These are phyloP conservation scores for Tromatobia lineatoria DNA, from an alignment of 2,888 invertebrate species.

Conservation along the genomic window DNA sequence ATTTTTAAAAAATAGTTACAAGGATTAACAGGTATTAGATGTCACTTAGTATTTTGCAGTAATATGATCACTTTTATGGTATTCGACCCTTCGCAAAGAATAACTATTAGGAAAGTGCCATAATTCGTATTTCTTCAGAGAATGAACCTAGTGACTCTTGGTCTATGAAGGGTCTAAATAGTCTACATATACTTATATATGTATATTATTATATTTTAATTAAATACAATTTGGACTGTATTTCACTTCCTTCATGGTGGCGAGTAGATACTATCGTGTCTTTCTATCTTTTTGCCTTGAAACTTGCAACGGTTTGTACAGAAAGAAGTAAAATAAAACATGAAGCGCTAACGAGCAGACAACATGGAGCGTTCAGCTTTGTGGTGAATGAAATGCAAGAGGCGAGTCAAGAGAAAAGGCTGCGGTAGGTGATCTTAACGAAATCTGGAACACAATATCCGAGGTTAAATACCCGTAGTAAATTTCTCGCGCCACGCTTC, in stretches of 20 bases:
- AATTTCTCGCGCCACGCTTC: slow-evolving; percentile 32
- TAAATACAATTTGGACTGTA: too few species aligned
- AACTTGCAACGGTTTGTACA: background rate
- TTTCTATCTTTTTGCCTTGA: background rate
- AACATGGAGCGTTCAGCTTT: slow-evolving; percentile 7
- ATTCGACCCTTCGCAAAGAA: too few species aligned
- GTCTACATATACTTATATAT: too few species aligned
- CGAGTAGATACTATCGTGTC: background rate
- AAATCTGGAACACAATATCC: slow-evolving; percentile 54
- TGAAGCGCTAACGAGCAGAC: slow-evolving; percentile 8
- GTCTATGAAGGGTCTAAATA: too few species aligned
- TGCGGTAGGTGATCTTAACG: slow-evolving; percentile 26
- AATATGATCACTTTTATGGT: too few species aligned
- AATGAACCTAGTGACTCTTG: too few species aligned
- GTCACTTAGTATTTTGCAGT: too few species aligned
- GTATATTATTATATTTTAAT: too few species aligned
- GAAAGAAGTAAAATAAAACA: slow-evolving; percentile 20
- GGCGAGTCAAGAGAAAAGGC: background rate
- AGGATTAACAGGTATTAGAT: too few species aligned
- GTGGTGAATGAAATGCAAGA: slow-evolving; percentile 14
- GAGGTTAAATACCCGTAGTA: slow-evolving; percentile 43
- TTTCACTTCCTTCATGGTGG: background rate
- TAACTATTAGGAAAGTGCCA: too few species aligned
- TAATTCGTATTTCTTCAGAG: too few species aligned
- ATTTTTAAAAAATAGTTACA: too few species aligned